Base-by-base conservation (phyloP, 2,797 vertebrate genomes). In the Phoxinus dragarum region DNA sequence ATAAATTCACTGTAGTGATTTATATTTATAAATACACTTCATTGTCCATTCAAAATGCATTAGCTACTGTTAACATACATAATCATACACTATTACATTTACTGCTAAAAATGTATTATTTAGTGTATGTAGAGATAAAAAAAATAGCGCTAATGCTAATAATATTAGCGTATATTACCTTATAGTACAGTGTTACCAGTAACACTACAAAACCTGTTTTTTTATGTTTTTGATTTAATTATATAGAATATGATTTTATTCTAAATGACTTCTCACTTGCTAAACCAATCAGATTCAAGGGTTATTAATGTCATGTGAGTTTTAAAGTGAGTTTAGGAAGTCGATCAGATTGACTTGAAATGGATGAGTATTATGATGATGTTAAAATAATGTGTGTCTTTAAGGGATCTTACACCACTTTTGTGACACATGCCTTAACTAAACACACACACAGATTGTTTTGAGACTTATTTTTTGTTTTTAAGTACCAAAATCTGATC, bases 401-500 rank as follows among this genome's bases (percentile, higher is more conserved):
- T 42, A 19, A 6, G 34, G 80, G 52, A 72, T 34, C 54, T 36
- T 59, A 9, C 4, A 42, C 23, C 14, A 27, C 75, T 10, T 75
- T 6, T 52, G 14, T 14, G 23, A 38, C 59, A 21, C 3, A 59
- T 52, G 59, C 81, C 81, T 75, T 83, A 66, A 75, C 42, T 64
- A 31, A 31, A 71, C 36, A 14, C 11, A 10, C 38, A 8, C 12
- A n/a, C 4, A 9, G 2, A 68, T 67, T 9, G 44, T 81, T 40
- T 68, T 69, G 47, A 17, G 16, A 17, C 74, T 34, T 34, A 64
- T 74, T 23, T 52, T 34, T 10, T 7, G 49, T 27, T 75, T 74
- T 47, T 74, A 66, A 82, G 71, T 66, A 75, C 17, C 81, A 83
- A 38, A 66, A 75, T 83, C 56, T 83, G 71, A 66, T 49, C 47